These are phyloP conservation scores for Synanceia verrucosa DNA, from an alignment of 2,797 vertebrate genomes.

Conservation along the genomic window DNA sequence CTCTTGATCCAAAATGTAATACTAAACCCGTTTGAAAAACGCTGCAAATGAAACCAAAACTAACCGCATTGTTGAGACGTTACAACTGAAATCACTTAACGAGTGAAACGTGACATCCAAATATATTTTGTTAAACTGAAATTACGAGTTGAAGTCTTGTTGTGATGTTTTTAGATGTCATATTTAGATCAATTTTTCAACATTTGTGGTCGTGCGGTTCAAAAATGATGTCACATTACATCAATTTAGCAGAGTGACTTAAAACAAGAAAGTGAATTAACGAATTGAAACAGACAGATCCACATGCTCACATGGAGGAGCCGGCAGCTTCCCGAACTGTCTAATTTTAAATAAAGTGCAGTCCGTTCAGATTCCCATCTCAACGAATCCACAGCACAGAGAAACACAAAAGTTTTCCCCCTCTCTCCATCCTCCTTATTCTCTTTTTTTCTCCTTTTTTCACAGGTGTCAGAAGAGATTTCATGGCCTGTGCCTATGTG, in stretches of 20 bases:
- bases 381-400: slow-evolving; percentile 35
- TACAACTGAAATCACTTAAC: neutral
- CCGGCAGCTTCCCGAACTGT: slow-evolving; percentile 5
- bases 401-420: slow-evolving; percentile 53
- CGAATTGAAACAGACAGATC: slow-evolving; percentile 10
- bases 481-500: slow-evolving; percentile 78
- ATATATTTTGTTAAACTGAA: neutral
- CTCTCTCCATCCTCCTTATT: slow-evolving; percentile 42
- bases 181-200: neutral
- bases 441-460: slow-evolving; percentile 24
- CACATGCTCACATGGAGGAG: neutral
- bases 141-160: neutral
- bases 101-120: neutral
- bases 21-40: neutral
- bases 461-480: slow-evolving; percentile 81
- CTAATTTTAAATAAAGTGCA: slow-evolving; percentile 19
- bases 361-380: slow-evolving; percentile 18
- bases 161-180: neutral
- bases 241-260: neutral
- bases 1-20: neutral
- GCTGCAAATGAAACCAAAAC: neutral
- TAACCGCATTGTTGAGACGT: neutral
- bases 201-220: neutral
- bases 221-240: neutral
- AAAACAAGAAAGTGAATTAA: slow-evolving; percentile 1